Evolutionary conservation across 2,797 vertebrate genomes (phyloP).

Genomic region (Acanthurus lineatus): DNA sequence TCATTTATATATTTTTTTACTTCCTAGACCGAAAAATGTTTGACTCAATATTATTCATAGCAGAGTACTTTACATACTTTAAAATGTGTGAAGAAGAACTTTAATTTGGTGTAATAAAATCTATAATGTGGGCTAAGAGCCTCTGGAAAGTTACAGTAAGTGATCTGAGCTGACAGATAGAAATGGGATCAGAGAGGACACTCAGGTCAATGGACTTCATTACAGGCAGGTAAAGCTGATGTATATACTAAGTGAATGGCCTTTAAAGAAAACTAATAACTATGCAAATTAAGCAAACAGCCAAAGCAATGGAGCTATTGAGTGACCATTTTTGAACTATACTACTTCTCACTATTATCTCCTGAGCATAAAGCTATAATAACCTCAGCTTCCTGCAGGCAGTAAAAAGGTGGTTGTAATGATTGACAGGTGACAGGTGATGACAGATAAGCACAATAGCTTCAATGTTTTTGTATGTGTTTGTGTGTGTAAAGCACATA

Average conservation of each 20-base stretch:
- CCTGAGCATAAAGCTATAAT: not conserved
- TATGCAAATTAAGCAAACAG: not conserved
- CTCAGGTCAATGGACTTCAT: not conserved
- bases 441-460: not conserved
- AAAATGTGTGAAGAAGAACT: too few relatives aligned
- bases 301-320: not conserved
- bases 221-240: not conserved
- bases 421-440: not conserved
- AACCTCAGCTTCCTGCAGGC: not conserved
- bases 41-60: too few relatives aligned
- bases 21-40: too few relatives aligned
- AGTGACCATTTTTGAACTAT: not conserved
- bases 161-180: slow-evolving; percentile 8
- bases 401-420: not conserved
- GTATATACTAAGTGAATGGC: not conserved
- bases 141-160: not conserved
- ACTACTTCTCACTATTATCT: not conserved
- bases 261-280: not conserved
- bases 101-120: slow-evolving; percentile 1
- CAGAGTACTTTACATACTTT: too few relatives aligned
- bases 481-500: not conserved
- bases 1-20: too few relatives aligned
- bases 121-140: not conserved
- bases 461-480: not conserved
- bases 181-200: slow-evolving; percentile 4